Evolutionary conservation across 92 coral and sea anemone species (phyloP).

Genomic region (Metridium senile): DNA sequence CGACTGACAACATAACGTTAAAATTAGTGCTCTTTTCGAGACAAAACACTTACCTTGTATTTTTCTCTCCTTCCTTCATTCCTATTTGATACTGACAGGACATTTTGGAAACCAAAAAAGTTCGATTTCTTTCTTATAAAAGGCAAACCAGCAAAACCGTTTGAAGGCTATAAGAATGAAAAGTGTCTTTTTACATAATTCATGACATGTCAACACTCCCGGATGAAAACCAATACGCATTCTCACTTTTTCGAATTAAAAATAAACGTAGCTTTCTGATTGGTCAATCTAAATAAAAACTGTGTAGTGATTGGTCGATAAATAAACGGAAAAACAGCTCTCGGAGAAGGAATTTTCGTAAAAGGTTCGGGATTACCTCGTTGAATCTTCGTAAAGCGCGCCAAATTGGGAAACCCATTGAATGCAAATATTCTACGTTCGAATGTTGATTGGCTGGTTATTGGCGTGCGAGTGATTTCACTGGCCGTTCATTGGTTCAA

Average conservation of each 20-base stretch:
- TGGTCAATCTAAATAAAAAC: conserved; percentile 1
- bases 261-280: conserved; percentile 18
- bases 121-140: conserved; percentile 6
- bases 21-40: not conserved
- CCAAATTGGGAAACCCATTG: conserved; percentile 51
- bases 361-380: not conserved
- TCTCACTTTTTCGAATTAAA: not conserved
- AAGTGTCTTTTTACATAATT: conserved; percentile 25
- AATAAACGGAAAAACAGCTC: not conserved
- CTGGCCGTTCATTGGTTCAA: conserved; percentile 53
- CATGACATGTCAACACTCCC: conserved; percentile 28
- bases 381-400: conserved; percentile 29
- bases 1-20: not conserved
- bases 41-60: not conserved
- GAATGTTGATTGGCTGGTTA: conserved; percentile 58
- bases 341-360: not conserved
- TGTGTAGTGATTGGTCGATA: conserved; percentile 18
- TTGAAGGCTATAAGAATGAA: conserved; percentile 3
- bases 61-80: not conserved
- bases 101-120: conserved; percentile 20
- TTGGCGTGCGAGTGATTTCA: not conserved
- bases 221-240: conserved; percentile 18
- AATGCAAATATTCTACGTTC: conserved; percentile 16
- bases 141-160: conserved; percentile 37
- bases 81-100: conserved; percentile 21